Evolutionary conservation across 1,140 invertebrate species (phyloP), one percentile per base, ranked within the genome.

Genomic region (Hermetia illucens): DNA sequence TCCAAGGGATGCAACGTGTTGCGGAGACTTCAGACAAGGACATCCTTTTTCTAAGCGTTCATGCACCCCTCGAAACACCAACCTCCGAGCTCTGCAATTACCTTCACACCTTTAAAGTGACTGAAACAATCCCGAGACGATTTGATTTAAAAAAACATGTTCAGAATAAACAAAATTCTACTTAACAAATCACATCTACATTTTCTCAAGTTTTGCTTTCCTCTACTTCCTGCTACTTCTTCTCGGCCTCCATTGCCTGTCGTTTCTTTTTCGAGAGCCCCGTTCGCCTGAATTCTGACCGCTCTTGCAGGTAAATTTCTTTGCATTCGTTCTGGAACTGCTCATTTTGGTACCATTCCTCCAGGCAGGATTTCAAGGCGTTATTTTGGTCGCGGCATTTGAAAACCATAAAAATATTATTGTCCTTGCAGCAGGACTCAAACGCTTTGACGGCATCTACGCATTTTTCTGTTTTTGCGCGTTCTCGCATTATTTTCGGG

Each of bases 401-500:
- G 4, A 80, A 53, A 13, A 79, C 70, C 72, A 89, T 77, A 2
- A 75, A 46, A 2, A 85, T 34, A 27, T 71, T 73, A 43, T 62
- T 64, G n/a, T 70, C 63, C 59, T 78, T 79, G 42, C 81, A 79
- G 60, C 89, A 93, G 44, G 77, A 62, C 18, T 69, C 69, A 57
- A 91, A 91, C 35, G 70, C 71, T 61, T 63, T 55, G 6, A 86
- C 78, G 70, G 81, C 75, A 47, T 69, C 48, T 1, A 58, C 17
- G 64, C 89, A 92, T 58, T 88, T 83, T 55, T 85, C 78, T 12
- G 47, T 50, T 55, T 72, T 79, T 2, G 85, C 75, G 53, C 71
- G 79, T 32, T 88, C 80, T 45, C 88, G 65, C 64, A 93, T 78
- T 53, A 81, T 75, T 62, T 86, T 81, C 2, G 86, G 80, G 58